Evolutionary conservation across 2,113 vertebrate genomes (phyloP).

Genomic region (Python bivittatus): DNA sequence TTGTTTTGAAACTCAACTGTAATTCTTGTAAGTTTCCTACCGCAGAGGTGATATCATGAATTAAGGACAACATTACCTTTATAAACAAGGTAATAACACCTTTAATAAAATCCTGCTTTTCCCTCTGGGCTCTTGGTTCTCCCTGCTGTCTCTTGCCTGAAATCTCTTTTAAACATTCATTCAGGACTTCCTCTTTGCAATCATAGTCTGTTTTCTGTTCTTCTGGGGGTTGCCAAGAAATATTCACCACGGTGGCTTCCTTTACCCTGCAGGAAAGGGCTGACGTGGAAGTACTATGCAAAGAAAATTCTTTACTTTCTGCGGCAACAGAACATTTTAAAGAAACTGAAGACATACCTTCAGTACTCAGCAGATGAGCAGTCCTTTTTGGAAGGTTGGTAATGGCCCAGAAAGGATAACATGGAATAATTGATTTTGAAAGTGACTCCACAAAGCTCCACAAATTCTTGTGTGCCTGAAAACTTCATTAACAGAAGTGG

Average conservation of each 20-base stretch:
- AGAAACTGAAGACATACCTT: conserved; percentile 89
- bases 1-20: background rate
- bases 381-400: conserved; percentile 86
- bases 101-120: conserved; percentile 16
- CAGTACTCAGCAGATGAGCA: conserved; percentile 83
- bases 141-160: background rate
- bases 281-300: conserved; percentile 96
- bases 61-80: background rate
- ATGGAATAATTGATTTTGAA: background rate
- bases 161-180: background rate
- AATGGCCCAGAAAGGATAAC: background rate
- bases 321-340: conserved; percentile 91
- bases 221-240: background rate
- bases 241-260: conserved; percentile 15
- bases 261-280: conserved; percentile 82
- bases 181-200: background rate
- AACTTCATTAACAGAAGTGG: background rate
- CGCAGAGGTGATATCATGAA: conserved; percentile 1
- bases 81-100: conserved; percentile 21
- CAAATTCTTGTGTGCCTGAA: background rate
- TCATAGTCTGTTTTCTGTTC: background rate
- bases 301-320: conserved; percentile 98
- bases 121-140: background rate
- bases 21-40: background rate
- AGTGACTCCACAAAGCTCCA: background rate